phyloP scores from a whole-genome alignment of 2,888 invertebrate genomes.

The Abscondita cerata region DNA sequence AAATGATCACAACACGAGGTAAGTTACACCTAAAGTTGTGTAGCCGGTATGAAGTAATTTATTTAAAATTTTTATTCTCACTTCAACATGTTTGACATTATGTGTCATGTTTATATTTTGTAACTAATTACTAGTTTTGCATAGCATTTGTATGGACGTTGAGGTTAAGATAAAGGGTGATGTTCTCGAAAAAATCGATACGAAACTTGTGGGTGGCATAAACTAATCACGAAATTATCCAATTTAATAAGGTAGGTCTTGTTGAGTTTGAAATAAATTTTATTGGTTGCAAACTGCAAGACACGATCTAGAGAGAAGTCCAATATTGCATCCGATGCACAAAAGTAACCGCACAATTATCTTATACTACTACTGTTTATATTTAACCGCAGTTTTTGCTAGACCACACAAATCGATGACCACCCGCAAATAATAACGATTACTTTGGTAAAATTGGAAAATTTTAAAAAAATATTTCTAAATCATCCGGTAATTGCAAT shows the following conservation, averaged over 20 bases:
- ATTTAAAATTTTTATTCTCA: conserved; percentile 46
- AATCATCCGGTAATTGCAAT: conserved; percentile 23
- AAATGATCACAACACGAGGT: conserved; percentile 53
- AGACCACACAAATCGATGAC: conserved; percentile 33
- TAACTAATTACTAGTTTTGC: conserved; percentile 24
- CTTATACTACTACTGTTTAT: conserved; percentile 33
- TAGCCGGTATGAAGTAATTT: conserved; percentile 53
- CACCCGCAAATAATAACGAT: conserved; percentile 27
- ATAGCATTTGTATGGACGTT: conserved; percentile 10
- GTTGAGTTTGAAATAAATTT: conserved; percentile 13
- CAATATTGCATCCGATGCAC: conserved; percentile 31
- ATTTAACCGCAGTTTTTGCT: conserved; percentile 31
- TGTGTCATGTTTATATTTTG: conserved; percentile 50
- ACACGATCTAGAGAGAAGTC: conserved; percentile 20
- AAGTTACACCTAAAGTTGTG: conserved; percentile 52
- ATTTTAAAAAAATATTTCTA: conserved; percentile 27
- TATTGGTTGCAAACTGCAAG: conserved; percentile 10
- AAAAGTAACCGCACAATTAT: conserved; percentile 34
- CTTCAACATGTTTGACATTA: conserved; percentile 47
- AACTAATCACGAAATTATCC: conserved; percentile 25
- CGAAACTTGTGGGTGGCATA: conserved; percentile 21
- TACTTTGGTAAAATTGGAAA: conserved; percentile 28
- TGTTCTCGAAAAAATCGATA: conserved; percentile 6
- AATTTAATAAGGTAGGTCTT: conserved; percentile 23
- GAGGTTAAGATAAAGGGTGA: conserved; percentile 1